A percentile compares a stretch with the other conserved stretches of the same genome.
Conservation (phyloP, 1,140 invertebrate species). For the Wiebesia pumilae region DNA sequence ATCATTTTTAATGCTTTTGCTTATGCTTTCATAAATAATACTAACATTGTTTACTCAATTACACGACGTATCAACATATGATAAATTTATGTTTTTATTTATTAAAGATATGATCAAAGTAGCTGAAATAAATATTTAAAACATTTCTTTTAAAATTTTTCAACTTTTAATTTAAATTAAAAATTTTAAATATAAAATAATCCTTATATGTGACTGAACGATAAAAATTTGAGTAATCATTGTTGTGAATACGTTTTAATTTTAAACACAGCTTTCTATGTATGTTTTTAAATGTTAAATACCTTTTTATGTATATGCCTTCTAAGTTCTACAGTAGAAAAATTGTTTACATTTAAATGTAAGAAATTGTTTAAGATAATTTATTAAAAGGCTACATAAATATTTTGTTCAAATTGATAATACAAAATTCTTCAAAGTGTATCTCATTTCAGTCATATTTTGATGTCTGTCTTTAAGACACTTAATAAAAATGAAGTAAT, state of each 20-base stretch:
- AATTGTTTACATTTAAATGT: background rate
- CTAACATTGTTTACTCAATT: background rate
- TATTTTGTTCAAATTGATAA: conserved; percentile 2
- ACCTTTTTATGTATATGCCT: background rate
- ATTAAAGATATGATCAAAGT: background rate
- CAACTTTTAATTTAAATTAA: background rate
- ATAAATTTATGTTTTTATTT: background rate
- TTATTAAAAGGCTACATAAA: conserved; percentile 18
- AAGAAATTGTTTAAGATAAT: background rate
- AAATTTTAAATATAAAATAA: background rate
- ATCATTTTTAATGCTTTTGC: background rate
- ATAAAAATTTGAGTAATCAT: background rate
- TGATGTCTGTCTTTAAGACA: background rate
- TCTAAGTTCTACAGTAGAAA: conserved; percentile 2
- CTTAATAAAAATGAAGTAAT: conserved; percentile 21
- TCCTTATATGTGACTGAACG: background rate
- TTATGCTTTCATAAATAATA: background rate
- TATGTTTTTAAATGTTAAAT: background rate
- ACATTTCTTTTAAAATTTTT: background rate
- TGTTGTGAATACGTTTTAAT: background rate
- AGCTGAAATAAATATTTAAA: conserved; percentile 9
- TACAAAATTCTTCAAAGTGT: conserved; percentile 7
- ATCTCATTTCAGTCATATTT: conserved; percentile 21
- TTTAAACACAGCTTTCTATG: background rate
- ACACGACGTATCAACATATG: background rate